phyloP scores from a whole-genome alignment of 2,888 invertebrate species.

The Hartigia nigra region DNA sequence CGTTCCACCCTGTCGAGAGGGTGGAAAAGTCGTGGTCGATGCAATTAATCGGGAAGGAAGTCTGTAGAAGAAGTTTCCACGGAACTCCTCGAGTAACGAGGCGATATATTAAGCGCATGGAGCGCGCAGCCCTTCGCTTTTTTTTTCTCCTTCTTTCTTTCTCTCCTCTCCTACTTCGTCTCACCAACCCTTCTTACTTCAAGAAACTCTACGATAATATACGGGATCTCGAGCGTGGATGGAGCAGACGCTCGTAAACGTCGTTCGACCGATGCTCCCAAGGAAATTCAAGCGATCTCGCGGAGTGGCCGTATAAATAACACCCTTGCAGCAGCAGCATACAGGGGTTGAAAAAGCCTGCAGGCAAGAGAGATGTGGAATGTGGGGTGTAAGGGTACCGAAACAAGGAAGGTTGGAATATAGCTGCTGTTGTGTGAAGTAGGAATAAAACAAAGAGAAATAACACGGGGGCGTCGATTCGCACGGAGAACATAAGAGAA shows the following conservation, averaged over 20 bases:
- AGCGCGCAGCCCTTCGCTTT: background rate
- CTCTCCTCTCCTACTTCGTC: background rate
- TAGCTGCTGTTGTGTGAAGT: background rate
- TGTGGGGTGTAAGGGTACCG: background rate
- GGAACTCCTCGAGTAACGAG: background rate
- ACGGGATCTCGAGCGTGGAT: background rate
- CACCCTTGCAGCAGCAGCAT: background rate
- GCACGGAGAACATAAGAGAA: constrained; percentile 1
- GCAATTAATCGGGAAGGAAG: constrained; percentile 2
- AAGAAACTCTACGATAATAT: background rate
- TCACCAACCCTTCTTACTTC: background rate
- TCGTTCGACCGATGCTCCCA: constrained; percentile 4
- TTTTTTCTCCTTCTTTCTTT: background rate
- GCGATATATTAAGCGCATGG: background rate
- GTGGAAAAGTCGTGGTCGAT: background rate
- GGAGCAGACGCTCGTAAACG: background rate
- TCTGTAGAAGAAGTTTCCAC: background rate
- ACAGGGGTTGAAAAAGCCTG: background rate
- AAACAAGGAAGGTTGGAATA: background rate
- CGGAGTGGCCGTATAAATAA: constrained; percentile 8
- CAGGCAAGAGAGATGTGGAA: background rate
- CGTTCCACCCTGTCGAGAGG: background rate
- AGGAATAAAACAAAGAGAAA: background rate
- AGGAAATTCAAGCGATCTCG: constrained; percentile 5
- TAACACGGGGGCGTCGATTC: background rate